Percentiles rank a stretch among this genome's conserved stretches.
Evolutionary conservation across 2,888 invertebrate genomes (phyloP).

Genomic region (Anarsia innoxiella): DNA sequence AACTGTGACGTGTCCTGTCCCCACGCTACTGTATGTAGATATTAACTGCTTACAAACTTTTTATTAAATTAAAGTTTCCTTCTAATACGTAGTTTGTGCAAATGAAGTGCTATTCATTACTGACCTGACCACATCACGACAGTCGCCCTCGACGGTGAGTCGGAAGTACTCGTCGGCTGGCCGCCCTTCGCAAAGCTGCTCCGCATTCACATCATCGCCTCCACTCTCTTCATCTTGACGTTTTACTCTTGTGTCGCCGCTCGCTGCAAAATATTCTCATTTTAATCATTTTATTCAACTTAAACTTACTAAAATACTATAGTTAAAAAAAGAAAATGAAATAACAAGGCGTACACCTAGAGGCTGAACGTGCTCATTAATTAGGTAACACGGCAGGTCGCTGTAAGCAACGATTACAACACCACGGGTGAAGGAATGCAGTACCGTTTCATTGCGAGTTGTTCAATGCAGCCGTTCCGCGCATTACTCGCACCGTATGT

Average conservation of each 20-base stretch:
- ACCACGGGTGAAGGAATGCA: conserved; percentile 54
- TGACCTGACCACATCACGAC: conserved; percentile 92
- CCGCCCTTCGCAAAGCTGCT: conserved; percentile 90
- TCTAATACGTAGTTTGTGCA: no score
- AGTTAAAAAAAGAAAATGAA: conserved; percentile 12
- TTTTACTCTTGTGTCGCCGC: conserved; percentile 67
- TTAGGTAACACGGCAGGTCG: conserved; percentile 61
- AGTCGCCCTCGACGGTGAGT: conserved; percentile 87
- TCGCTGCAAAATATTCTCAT: conserved; percentile 41
- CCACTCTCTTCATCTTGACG: conserved; percentile 82
- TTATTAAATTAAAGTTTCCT: no score
- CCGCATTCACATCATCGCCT: conserved; percentile 79
- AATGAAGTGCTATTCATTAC: no score
- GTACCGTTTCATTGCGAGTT: conserved; percentile 49
- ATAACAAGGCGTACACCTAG: conserved; percentile 18
- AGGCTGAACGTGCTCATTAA: conserved; percentile 37
- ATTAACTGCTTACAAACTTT: no score
- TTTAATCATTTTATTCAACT: neutral
- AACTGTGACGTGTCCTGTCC: no score
- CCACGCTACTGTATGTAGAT: no score
- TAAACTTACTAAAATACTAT: no score
- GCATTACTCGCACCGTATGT: conserved; percentile 30
- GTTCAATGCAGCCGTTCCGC: conserved; percentile 34
- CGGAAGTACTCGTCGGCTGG: conserved; percentile 95
- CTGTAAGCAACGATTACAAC: conserved; percentile 64